A percentile compares a stretch with the other conserved stretches of the same genome.
These are phyloP conservation scores for Argyresthia goedartella DNA, from an alignment of 2,888 invertebrate species.

Conservation along the genomic window DNA sequence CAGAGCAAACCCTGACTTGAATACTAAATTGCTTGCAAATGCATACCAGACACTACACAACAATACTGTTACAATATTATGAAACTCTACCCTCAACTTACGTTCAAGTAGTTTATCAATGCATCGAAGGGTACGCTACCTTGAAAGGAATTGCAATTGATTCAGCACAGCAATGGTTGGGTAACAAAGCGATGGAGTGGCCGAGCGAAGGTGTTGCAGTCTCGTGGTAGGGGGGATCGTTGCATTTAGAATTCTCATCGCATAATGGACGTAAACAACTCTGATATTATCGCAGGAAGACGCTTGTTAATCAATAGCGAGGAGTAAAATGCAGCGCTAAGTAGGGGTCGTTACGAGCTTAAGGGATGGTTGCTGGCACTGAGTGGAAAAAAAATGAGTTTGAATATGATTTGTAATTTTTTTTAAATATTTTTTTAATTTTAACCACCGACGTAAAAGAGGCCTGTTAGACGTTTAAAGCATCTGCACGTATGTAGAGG, in stretches of 20 bases:
- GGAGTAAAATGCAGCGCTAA: background rate
- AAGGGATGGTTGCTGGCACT: background rate
- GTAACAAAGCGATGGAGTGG: background rate
- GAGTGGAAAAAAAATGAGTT: background rate
- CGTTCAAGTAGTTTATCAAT: background rate
- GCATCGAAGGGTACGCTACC: background rate
- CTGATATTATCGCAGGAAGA: slow-evolving; percentile 10
- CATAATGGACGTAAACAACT: slow-evolving; percentile 32
- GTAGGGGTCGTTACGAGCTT: too few species aligned
- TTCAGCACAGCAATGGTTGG: background rate
- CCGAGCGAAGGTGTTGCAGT: background rate
- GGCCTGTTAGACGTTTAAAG: too few species aligned
- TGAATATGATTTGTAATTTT: background rate
- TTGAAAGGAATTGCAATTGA: background rate
- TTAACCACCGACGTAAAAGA: too few species aligned
- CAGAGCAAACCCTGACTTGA: slow-evolving; percentile 36
- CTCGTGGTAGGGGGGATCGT: slow-evolving; percentile 15
- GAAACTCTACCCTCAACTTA: background rate
- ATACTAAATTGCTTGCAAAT: slow-evolving; percentile 33
- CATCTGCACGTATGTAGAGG: too few species aligned
- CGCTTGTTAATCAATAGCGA: slow-evolving; percentile 3
- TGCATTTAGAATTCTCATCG: slow-evolving; percentile 24
- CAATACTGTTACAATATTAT: slow-evolving; percentile 4
- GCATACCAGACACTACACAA: slow-evolving; percentile 22
- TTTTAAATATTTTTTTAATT: background rate